Percentiles rank a stretch among this genome's conserved stretches.
phyloP scores from a whole-genome alignment of 2,888 invertebrate genomes.

The Caenorhabditis macrosperma region DNA sequence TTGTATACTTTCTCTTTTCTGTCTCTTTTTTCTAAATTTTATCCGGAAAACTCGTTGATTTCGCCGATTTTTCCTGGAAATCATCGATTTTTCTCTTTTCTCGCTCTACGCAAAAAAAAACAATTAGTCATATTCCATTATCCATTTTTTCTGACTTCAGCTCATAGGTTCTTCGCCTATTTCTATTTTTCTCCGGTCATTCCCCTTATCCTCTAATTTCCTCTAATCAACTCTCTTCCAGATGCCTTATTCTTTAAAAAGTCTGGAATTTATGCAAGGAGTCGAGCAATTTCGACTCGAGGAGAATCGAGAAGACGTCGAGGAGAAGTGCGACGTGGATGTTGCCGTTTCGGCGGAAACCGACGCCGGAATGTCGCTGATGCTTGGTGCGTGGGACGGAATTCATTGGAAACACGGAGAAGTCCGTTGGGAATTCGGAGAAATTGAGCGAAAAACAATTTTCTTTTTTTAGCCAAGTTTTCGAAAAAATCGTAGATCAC shows the following conservation, averaged over 20 bases:
- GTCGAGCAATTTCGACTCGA: slow-evolving; percentile 39
- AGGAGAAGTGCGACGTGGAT: slow-evolving; percentile 12
- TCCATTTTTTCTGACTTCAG: background rate
- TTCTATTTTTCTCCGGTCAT: background rate
- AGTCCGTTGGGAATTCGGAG: too few species aligned
- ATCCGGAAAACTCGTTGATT: too few species aligned
- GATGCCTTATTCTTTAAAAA: slow-evolving; percentile 47
- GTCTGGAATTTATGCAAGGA: slow-evolving; percentile 45
- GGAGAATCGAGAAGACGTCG: slow-evolving; percentile 14
- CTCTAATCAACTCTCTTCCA: background rate
- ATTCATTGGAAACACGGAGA: too few species aligned
- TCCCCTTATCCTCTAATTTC: background rate
- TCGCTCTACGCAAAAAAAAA: background rate
- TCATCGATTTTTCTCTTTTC: too few species aligned
- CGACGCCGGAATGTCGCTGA: slow-evolving; percentile 47
- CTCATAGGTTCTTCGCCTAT: background rate
- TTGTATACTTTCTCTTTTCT: slow-evolving; percentile 3
- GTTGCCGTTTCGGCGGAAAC: slow-evolving; percentile 25
- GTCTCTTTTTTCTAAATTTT: background rate
- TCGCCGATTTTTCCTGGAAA: background rate
- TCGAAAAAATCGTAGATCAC: too few species aligned
- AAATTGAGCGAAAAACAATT: too few species aligned
- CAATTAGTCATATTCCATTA: background rate
- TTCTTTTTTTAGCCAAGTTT: too few species aligned
- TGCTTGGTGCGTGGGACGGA: slow-evolving; percentile 37